Conservation (phyloP, 64 coral and sea anemone species). For the Porites lutea region DNA sequence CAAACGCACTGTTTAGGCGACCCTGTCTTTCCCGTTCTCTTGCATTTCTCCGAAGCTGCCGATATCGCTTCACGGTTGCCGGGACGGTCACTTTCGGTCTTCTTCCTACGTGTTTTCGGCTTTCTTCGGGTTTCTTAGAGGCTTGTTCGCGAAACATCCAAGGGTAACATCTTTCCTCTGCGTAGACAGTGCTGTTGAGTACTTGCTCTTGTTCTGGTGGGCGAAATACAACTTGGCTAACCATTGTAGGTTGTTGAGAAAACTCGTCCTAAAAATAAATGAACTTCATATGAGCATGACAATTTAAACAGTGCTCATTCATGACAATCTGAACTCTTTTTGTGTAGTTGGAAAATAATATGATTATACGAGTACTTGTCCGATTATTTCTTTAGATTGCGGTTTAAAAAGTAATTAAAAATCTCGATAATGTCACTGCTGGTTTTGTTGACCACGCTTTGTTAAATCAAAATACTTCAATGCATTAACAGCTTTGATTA, state of each 20-base stretch:
- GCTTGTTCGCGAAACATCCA: slow-evolving; percentile 41
- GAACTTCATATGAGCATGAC: not conserved
- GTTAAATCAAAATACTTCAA: not conserved
- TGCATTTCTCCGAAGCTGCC: slow-evolving; percentile 95
- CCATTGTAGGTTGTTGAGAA: not conserved
- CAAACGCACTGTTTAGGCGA: slow-evolving; percentile 92
- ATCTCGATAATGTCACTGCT: not conserved
- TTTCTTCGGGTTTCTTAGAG: slow-evolving; percentile 44
- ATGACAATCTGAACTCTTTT: not conserved
- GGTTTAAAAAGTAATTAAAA: not conserved
- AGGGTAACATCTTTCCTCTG: slow-evolving; percentile 26
- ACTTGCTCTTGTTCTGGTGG: slow-evolving; percentile 41
- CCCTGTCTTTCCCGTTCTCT: slow-evolving; percentile 96
- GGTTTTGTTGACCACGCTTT: not conserved
- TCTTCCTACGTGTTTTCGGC: slow-evolving; percentile 21
- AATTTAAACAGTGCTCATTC: not conserved
- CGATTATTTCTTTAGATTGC: not conserved
- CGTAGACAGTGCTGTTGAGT: not conserved
- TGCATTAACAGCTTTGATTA: not conserved
- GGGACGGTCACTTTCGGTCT: slow-evolving; percentile 80
- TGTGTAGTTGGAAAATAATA: no score
- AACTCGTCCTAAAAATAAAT: not conserved
- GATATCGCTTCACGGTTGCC: slow-evolving; percentile 81
- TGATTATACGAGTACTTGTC: not conserved
- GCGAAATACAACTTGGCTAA: slow-evolving; percentile 37